Conservation (phyloP, 2,888 invertebrate species). For the Coenonympha glycerion region DNA sequence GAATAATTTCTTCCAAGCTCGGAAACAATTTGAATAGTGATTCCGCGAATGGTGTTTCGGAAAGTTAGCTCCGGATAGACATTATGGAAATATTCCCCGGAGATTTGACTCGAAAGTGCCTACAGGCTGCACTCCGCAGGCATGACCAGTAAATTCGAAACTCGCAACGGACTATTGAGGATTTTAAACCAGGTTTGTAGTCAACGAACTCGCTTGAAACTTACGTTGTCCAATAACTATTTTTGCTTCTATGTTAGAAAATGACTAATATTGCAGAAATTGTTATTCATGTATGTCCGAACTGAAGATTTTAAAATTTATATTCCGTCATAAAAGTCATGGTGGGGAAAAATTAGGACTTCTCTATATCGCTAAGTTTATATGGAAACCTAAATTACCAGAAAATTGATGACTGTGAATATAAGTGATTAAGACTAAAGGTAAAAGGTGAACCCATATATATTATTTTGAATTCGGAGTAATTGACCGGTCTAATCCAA, state of each 20-base stretch:
- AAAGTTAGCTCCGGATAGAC: conserved; percentile 35
- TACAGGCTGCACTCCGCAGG: conserved; percentile 16
- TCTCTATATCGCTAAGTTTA: not conserved
- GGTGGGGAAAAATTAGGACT: not conserved
- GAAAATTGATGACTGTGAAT: not conserved
- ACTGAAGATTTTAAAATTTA: too few relatives aligned
- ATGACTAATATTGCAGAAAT: too few relatives aligned
- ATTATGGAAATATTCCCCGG: conserved; percentile 37
- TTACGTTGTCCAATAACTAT: too few relatives aligned
- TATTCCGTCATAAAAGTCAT: not conserved
- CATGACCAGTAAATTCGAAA: conserved; percentile 36
- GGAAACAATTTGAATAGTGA: conserved; percentile 27
- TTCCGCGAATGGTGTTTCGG: conserved; percentile 29
- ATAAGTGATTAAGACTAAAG: not conserved
- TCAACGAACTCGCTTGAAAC: conserved; percentile 37
- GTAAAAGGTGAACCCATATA: conserved; percentile 1
- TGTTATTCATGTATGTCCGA: too few relatives aligned
- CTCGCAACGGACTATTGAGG: conserved; percentile 39
- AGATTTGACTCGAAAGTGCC: conserved; percentile 33
- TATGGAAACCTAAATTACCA: not conserved
- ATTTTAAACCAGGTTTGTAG: conserved; percentile 59
- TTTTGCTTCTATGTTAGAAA: too few relatives aligned
- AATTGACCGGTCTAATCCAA: conserved; percentile 33
- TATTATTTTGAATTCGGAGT: not conserved
- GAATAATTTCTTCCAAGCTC: conserved; percentile 13